Conservation (phyloP, 2,888 invertebrate species). For the Epirrhoe alternata region DNA sequence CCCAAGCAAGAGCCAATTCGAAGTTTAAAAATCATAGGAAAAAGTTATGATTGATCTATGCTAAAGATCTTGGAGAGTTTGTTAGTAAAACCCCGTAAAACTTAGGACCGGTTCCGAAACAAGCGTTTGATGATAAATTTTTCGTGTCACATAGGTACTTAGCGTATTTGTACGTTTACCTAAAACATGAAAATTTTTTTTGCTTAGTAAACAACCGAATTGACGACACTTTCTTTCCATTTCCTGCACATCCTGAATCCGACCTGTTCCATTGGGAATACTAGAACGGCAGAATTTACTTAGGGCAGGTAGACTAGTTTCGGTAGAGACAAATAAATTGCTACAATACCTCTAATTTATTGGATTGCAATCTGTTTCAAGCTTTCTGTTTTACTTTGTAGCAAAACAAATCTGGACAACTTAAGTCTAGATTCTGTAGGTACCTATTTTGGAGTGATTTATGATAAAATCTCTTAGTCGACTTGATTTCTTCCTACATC, state of each 20-base stretch:
- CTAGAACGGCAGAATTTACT: constrained; percentile 27
- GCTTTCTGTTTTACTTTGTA: not conserved
- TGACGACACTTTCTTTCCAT: not conserved
- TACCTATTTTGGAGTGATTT: no score
- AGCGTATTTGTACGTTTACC: no score
- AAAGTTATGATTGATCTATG: not conserved
- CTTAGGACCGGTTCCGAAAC: no score
- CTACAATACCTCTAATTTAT: constrained; percentile 28
- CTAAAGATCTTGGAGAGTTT: no score
- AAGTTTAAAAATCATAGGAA: not conserved
- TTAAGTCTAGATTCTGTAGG: not conserved
- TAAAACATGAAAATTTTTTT: no score
- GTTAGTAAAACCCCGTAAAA: no score
- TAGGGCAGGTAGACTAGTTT: constrained; percentile 32
- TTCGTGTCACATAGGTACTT: no score
- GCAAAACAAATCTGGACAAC: not conserved
- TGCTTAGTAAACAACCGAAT: no score
- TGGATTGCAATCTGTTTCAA: constrained; percentile 10
- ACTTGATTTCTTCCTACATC: no score
- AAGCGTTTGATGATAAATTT: no score
- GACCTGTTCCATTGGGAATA: constrained; percentile 22
- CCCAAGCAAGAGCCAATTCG: not conserved
- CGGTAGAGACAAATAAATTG: constrained; percentile 35
- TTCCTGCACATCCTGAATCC: not conserved
- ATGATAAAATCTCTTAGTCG: no score